Conservation (phyloP, 1,140 invertebrate genomes). For the Linepithema humile region DNA sequence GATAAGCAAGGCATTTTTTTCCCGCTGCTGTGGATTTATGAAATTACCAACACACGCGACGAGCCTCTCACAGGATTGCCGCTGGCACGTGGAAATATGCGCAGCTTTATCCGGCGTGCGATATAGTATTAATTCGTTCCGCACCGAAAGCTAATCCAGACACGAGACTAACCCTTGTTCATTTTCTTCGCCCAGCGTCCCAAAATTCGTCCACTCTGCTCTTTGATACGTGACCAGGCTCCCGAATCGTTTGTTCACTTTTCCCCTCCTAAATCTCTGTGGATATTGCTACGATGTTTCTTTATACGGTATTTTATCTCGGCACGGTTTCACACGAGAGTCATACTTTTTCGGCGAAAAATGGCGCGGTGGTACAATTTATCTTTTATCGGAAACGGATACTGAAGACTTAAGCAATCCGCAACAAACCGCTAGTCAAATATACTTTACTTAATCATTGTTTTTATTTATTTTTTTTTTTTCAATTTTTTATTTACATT, state of each 20-base stretch:
- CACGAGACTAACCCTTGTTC: constrained; percentile 71
- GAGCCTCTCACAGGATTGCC: constrained; percentile 23
- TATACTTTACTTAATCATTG: neutral
- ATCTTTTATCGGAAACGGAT: constrained; percentile 22
- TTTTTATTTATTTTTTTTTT: neutral
- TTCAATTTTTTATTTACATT: neutral
- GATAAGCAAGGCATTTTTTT: neutral
- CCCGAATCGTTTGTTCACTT: constrained; percentile 60
- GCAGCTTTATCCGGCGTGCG: constrained; percentile 31
- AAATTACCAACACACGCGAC: constrained; percentile 12
- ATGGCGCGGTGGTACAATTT: constrained; percentile 18
- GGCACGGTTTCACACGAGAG: constrained; percentile 58
- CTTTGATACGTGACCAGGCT: constrained; percentile 65
- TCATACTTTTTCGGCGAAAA: constrained; percentile 40
- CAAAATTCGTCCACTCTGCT: constrained; percentile 67
- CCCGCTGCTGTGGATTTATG: constrained; percentile 28
- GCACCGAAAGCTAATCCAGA: constrained; percentile 70
- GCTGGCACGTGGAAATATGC: constrained; percentile 51
- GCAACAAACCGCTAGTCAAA: neutral
- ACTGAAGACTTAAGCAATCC: neutral
- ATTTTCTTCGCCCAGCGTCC: constrained; percentile 63
- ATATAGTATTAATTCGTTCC: constrained; percentile 72
- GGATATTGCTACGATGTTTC: constrained; percentile 52
- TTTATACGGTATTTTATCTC: constrained; percentile 50
- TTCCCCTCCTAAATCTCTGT: constrained; percentile 45